Percentiles rank a stretch among this genome's conserved stretches.
Evolutionary conservation across 2,797 vertebrate species (phyloP).

Genomic region (Acanthis flammea): DNA sequence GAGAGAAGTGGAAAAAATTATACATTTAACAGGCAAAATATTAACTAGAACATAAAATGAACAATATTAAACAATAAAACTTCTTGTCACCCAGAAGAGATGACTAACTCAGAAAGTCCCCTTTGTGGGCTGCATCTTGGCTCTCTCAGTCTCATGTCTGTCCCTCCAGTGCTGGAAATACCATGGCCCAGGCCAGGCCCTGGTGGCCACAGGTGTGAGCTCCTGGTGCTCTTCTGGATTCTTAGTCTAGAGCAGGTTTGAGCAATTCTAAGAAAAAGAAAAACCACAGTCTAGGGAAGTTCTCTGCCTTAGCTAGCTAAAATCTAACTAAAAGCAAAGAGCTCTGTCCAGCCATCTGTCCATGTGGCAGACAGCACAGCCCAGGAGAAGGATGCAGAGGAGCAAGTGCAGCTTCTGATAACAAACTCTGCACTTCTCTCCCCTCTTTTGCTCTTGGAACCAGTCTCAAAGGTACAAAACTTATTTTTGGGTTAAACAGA

Average conservation of each 20-base stretch:
- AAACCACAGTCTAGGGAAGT: background rate
- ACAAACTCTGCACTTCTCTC: background rate
- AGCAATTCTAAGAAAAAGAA: background rate
- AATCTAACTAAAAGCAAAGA: background rate
- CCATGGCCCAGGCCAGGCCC: fast-evolving
- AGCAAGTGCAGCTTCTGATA: background rate
- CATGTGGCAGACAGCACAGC: background rate
- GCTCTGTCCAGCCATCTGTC: fast-evolving
- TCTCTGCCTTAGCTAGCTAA: background rate
- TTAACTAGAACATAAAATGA: background rate
- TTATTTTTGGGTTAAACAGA: background rate
- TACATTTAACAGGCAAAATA: background rate
- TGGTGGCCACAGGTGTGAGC: background rate
- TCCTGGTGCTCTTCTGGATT: background rate
- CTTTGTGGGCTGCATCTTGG: background rate
- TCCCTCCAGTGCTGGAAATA: fast-evolving
- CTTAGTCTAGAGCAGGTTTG: background rate
- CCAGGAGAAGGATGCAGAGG: background rate
- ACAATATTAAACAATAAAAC: background rate
- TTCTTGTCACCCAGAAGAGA: background rate
- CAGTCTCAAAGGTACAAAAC: background rate
- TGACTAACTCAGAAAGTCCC: background rate
- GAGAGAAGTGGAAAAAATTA: background rate
- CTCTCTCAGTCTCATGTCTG: background rate
- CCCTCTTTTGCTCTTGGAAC: background rate